Evolutionary conservation across 1,140 invertebrate species (phyloP), one percentile per base, ranked within the genome.

Genomic region (Atta texana): DNA sequence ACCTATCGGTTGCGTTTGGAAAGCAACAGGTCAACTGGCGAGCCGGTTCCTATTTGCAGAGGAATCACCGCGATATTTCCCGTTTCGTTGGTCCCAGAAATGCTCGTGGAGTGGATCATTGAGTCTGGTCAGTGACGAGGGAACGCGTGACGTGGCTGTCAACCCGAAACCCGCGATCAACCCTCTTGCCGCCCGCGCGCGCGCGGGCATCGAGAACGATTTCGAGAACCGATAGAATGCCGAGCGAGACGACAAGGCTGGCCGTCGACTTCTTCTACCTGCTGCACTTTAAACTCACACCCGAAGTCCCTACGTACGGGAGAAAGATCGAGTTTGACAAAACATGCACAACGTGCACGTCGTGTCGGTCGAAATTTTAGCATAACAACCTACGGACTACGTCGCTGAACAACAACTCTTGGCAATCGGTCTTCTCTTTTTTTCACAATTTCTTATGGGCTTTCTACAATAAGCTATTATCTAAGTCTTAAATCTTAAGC

Each of bases 41-140:
- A 28, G 63, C 8, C 81, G 77, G 74, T 84, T 89, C 53, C 74
- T 89, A 90, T 87, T 90, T 89, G 59, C 59, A 75, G 72, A 89
- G 53, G 66, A 69, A 66, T 72, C 71, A n/a, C 31, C 59, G 64
- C 75, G 57, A 51, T 61, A 53, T 63, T 80, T 81, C 75, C 85
- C 61, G 16, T 87, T 87, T 82, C 74, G n/a, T 75, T 59, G 63
- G n/a, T 64, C 51, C 16, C 63, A 2, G 14, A 16, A 6, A 68
- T 64, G 49, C 76, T 31, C 44, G 49, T 77, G 24, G 66, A 80
- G 55, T 55, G 31, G 39, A 76, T 85, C 24, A 68, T 90, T 90
- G 80, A 14, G 68, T 59, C 74, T 85, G 88, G 78, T 90, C 89
- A 87, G 85, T 87, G 80, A 89, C 18, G 61, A 80, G 68, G 44